phyloP scores from a whole-genome alignment of 2,113 vertebrate species.

The Pelusios castaneus region DNA sequence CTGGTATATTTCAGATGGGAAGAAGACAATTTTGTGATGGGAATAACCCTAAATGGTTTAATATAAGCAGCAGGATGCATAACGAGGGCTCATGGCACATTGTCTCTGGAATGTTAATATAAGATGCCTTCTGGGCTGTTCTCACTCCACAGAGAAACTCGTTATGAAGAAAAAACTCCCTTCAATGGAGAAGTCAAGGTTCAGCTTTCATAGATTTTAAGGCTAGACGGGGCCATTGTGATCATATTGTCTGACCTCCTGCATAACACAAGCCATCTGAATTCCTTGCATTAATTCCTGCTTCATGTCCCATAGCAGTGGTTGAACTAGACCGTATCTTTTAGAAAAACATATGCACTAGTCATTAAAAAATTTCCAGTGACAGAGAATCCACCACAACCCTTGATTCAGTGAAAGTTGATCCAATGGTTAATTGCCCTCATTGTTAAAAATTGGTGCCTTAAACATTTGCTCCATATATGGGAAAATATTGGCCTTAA shows the following conservation, averaged over 20 bases:
- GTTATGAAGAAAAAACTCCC: background rate
- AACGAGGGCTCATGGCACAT: background rate
- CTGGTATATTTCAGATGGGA: background rate
- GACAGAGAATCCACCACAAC: background rate
- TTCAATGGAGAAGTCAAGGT: background rate
- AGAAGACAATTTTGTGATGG: background rate
- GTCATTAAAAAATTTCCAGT: background rate
- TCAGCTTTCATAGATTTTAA: background rate
- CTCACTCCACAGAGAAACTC: background rate
- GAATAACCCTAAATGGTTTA: background rate
- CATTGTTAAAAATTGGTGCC: background rate
- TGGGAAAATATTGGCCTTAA: background rate
- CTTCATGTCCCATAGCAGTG: background rate
- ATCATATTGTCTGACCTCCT: background rate
- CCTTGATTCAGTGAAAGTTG: background rate
- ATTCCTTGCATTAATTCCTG: background rate
- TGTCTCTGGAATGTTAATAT: background rate
- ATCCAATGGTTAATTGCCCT: conserved; percentile 19
- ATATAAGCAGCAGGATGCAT: background rate
- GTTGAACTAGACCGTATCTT: background rate
- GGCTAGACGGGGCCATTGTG: background rate
- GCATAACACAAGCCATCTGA: background rate
- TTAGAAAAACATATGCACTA: background rate
- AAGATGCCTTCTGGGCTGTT: background rate
- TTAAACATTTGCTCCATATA: background rate